phyloP scores from a whole-genome alignment of 2,797 vertebrate genomes.

The Poeciliopsis turneri region DNA sequence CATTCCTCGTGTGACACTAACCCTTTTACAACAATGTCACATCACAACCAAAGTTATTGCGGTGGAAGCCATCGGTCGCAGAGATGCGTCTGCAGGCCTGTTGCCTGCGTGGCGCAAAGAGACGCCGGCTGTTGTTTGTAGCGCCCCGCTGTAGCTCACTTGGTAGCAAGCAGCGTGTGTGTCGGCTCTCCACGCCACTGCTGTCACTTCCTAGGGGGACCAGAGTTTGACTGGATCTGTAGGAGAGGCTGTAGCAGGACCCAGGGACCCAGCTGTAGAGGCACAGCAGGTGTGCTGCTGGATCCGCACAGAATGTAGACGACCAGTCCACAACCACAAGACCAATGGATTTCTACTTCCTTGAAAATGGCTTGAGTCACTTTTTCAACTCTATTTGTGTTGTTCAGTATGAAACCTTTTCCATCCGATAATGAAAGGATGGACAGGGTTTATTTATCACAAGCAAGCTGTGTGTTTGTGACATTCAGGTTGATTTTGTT shows the following conservation, averaged over 20 bases:
- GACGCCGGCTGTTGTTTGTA: constrained; percentile 58
- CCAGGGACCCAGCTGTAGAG: constrained; percentile 15
- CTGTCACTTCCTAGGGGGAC: constrained; percentile 54
- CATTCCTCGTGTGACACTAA: constrained; percentile 33
- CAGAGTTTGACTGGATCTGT: constrained; percentile 25
- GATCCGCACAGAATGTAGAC: constrained; percentile 29
- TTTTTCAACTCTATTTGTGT: constrained; percentile 83
- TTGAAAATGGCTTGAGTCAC: constrained; percentile 79
- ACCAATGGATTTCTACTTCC: constrained; percentile 69
- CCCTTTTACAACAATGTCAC: constrained; percentile 38
- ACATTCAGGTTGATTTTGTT: constrained; percentile 71
- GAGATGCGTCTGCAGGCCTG: constrained; percentile 25
- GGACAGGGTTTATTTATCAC: constrained; percentile 72
- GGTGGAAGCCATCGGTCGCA: constrained; percentile 19
- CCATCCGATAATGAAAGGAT: constrained; percentile 43
- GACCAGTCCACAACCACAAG: constrained; percentile 35
- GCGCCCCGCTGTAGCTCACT: constrained; percentile 66
- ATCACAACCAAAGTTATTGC: constrained; percentile 54
- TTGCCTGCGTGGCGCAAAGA: constrained; percentile 36
- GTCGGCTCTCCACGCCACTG: constrained; percentile 45
- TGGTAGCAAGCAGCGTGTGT: constrained; percentile 49
- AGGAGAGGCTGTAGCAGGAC: constrained; percentile 11
- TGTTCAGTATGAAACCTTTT: not conserved
- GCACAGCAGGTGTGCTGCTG: not conserved
- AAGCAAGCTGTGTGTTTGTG: constrained; percentile 61